Evolutionary conservation across 2,888 invertebrate species (phyloP), one percentile per base, ranked within the genome.

Genomic region (Microctonus aethiopoides): DNA sequence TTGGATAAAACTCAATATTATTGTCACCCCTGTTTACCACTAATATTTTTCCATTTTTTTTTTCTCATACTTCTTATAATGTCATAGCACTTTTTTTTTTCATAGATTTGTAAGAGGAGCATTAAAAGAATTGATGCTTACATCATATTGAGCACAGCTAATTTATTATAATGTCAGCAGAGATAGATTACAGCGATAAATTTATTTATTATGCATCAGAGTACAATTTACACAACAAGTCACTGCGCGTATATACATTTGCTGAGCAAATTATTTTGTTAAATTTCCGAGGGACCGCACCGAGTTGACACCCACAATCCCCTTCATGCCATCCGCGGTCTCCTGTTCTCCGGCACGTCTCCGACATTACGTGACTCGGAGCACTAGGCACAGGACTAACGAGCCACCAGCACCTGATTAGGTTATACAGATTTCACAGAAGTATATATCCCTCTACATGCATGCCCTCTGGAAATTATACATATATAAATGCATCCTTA

Each of bases 281-380:
- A 34, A 54, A 54, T 64, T 63, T 63, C 51, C 24, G 46, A 63
- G 51, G 63, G 63, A 64, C 64, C 64, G 54, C 34, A n/a, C 10
- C 32, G 20, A 54, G 54, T 56, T 54, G 64, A 54, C 54, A 64
- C 34, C 22, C 36, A 6, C 36, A 11, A 22, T 26, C 4, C 51
- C 32, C 39, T 10, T 16, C 26, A 13, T 29, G 4, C 7, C 29
- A 29, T 7, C 7, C 7, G 29, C 29, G 29, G 3, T 29, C 29
- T 29, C 29, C 46, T n/a, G 65, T 32, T 69, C 64, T 69, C 59
- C 26, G 59, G 51, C 69, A 69, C 69, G 69, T 69, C 57, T 39
- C 51, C 52, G 26, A 69, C 41, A 60, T 69, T 69, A 69, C 69
- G 69, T 69, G 69, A 69, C 69, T 69, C 64, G 64, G 64, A 59